These are phyloP conservation scores for Caradrina kadenii DNA, from an alignment of 2,888 invertebrate species.

Conservation along the genomic window DNA sequence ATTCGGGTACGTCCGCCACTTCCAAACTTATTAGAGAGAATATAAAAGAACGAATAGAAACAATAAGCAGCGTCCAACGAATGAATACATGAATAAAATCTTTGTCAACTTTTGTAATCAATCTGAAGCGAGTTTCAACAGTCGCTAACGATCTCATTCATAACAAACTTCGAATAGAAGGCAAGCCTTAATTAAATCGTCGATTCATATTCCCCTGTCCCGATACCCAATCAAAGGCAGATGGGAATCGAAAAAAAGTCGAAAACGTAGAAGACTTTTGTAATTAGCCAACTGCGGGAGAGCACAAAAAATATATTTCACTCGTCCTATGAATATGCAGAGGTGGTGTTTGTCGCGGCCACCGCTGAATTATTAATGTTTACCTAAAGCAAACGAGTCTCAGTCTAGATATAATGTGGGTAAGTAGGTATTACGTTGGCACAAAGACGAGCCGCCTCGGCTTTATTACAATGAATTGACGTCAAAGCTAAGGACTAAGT, in stretches of 20 bases:
- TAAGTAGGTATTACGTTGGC: conserved; percentile 58
- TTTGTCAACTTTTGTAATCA: conserved; percentile 68
- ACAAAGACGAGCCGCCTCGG: conserved; percentile 50
- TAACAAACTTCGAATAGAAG: conserved; percentile 64
- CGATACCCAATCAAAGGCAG: conserved; percentile 69
- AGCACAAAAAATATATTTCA: conserved; percentile 65
- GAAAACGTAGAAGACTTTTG: conserved; percentile 74
- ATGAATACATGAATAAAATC: conserved; percentile 68
- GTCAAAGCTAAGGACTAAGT: conserved; percentile 53
- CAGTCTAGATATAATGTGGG: conserved; percentile 56
- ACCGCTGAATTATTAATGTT: conserved; percentile 77
- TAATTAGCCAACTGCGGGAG: conserved; percentile 67
- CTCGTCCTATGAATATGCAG: conserved; percentile 70
- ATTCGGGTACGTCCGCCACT: conserved; percentile 58
- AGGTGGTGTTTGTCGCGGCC: conserved; percentile 62
- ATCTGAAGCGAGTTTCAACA: conserved; percentile 61
- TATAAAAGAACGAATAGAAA: conserved; percentile 62
- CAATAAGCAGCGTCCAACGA: conserved; percentile 63
- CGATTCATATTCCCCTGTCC: conserved; percentile 76
- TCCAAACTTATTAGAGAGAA: conserved; percentile 65
- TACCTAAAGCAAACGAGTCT: conserved; percentile 63
- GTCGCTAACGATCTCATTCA: conserved; percentile 66
- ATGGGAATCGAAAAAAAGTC: conserved; percentile 69
- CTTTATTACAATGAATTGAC: conserved; percentile 61
- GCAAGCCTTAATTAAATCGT: conserved; percentile 73